Evolutionary conservation across 2,113 vertebrate genomes (phyloP).

Genomic region (Sorex araneus): DNA sequence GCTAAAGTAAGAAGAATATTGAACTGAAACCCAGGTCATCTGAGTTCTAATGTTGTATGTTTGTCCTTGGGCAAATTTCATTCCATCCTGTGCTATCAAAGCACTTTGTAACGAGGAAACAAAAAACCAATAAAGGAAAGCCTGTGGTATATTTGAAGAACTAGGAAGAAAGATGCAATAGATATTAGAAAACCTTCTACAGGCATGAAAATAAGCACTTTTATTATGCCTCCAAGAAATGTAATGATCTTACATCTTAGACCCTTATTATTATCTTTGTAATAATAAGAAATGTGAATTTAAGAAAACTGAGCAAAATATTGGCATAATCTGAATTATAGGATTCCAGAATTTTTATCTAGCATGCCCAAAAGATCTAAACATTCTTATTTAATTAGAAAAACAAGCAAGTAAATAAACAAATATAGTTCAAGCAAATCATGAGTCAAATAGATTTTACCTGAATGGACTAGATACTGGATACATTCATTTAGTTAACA

Average conservation of each 20-base stretch:
- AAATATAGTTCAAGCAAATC: slow-evolving; percentile 21
- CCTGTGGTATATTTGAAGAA: slow-evolving; percentile 62
- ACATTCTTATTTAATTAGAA: not conserved
- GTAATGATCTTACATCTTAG: slow-evolving; percentile 37
- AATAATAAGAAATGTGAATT: slow-evolving; percentile 23
- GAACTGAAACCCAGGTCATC: slow-evolving; percentile 12
- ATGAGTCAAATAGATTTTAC: slow-evolving; percentile 1
- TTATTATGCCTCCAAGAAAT: slow-evolving; percentile 58
- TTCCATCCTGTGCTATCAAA: slow-evolving; percentile 5
- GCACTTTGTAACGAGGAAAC: slow-evolving; percentile 60
- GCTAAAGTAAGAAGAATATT: slow-evolving; percentile 15
- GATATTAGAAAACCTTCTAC: slow-evolving; percentile 54
- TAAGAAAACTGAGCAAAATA: not conserved
- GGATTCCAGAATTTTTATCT: slow-evolving; percentile 21
- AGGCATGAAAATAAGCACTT: slow-evolving; percentile 51
- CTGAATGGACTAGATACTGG: slow-evolving; percentile 12
- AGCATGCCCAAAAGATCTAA: not conserved
- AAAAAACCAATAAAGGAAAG: slow-evolving; percentile 62
- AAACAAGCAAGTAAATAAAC: not conserved
- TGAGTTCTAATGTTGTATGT: slow-evolving; percentile 21
- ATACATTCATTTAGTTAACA: slow-evolving; percentile 24
- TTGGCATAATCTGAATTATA: not conserved
- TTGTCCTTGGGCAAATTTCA: slow-evolving; percentile 67
- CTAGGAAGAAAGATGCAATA: slow-evolving; percentile 58
- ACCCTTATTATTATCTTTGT: slow-evolving; percentile 41